These are phyloP conservation scores for Hippoglossus hippoglossus DNA, from an alignment of 2,797 vertebrate genomes.

Conservation along the genomic window DNA sequence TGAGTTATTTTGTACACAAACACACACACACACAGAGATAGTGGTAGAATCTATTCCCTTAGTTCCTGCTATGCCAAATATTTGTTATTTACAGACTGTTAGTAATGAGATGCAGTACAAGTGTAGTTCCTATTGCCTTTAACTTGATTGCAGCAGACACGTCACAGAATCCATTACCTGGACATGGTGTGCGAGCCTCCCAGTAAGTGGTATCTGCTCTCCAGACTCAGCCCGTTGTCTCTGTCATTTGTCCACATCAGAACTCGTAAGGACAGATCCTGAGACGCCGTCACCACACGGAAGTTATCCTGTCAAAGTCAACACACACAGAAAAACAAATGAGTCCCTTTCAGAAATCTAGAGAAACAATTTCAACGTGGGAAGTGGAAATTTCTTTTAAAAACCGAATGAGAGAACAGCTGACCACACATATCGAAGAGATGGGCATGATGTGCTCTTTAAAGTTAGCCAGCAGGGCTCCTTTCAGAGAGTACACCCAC, in stretches of 20 bases:
- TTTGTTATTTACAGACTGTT: background rate
- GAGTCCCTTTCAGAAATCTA: background rate
- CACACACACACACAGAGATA: no score
- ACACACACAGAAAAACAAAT: background rate
- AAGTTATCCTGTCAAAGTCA: constrained; percentile 79
- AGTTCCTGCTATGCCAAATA: no score
- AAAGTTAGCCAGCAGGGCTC: constrained; percentile 82
- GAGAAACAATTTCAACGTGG: background rate
- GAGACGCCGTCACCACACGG: constrained; percentile 84
- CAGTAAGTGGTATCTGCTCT: constrained; percentile 82
- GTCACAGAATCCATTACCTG: constrained; percentile 71
- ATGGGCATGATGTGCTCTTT: constrained; percentile 85
- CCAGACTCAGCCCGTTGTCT: constrained; percentile 68
- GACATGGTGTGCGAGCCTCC: constrained; percentile 83
- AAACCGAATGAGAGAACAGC: constrained; percentile 21
- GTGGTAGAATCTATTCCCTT: no score
- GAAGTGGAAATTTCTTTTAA: background rate
- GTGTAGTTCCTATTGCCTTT: background rate
- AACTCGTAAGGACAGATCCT: constrained; percentile 83
- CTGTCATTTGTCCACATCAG: constrained; percentile 78
- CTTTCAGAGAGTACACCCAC: constrained; percentile 81
- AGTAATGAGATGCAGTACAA: background rate
- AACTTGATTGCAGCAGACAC: background rate
- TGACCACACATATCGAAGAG: constrained; percentile 87
- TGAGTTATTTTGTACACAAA: no score